These are phyloP conservation scores for Arctocebus calabarensis DNA, from an alignment of 2,797 vertebrate genomes.

Conservation along the genomic window DNA sequence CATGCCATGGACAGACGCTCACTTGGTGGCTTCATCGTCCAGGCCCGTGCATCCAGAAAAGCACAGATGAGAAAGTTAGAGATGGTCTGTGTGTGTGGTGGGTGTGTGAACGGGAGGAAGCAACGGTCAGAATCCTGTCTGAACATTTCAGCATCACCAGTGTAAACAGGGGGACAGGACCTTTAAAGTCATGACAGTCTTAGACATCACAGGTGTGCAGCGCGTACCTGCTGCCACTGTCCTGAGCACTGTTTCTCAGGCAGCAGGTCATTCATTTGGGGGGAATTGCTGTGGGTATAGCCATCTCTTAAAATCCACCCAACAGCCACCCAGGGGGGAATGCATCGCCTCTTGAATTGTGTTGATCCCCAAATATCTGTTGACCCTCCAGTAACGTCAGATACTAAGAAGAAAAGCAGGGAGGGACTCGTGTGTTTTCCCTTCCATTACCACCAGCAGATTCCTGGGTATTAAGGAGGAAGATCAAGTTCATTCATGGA, in stretches of 20 bases:
- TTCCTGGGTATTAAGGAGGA: background rate
- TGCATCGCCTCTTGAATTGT: background rate
- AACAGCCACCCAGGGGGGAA: background rate
- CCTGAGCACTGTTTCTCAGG: rapidly evolving
- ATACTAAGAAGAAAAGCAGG: background rate
- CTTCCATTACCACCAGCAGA: background rate
- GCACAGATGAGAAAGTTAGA: background rate
- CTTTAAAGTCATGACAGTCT: background rate
- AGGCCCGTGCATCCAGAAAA: background rate
- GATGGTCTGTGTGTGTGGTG: background rate
- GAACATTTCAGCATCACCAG: background rate
- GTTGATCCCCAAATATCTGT: background rate
- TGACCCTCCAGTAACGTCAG: background rate
- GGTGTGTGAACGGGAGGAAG: background rate
- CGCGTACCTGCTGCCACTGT: rapidly evolving
- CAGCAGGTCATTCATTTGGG: background rate
- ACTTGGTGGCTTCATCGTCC: background rate
- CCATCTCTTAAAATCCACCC: background rate
- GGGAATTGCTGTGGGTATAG: background rate
- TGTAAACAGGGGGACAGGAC: background rate
- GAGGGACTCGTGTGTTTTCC: background rate
- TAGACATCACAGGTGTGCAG: background rate
- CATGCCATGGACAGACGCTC: background rate
- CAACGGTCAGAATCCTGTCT: background rate
- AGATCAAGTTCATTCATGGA: background rate